Conservation (phyloP, 2,888 invertebrate genomes). For the Ormyrus thymus region DNA sequence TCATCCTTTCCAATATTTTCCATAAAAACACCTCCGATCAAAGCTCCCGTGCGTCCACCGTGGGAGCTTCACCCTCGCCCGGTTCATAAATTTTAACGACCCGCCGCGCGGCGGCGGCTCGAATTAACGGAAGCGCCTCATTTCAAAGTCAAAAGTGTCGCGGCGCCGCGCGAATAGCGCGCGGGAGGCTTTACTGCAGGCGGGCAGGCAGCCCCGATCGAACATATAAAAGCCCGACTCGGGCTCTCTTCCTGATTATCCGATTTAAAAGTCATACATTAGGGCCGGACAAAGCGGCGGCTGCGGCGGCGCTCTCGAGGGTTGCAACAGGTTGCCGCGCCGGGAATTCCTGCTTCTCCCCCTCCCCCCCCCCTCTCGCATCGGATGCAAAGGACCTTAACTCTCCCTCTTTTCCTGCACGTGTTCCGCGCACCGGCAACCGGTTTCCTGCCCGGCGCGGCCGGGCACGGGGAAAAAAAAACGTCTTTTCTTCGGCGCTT, state of each 20-base stretch:
- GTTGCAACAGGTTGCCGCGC: conserved; percentile 45
- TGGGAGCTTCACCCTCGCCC: too few species aligned
- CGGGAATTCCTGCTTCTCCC: conserved; percentile 17
- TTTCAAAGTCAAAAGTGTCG: conserved; percentile 25
- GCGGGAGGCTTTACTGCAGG: too few species aligned
- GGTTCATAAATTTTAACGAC: conserved; percentile 18
- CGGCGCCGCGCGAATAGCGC: too few species aligned
- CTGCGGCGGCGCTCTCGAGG: conserved; percentile 3
- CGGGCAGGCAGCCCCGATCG: too few species aligned
- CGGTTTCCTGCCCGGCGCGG: background rate
- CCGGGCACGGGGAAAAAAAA: background rate
- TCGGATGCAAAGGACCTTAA: conserved; percentile 6
- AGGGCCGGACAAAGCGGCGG: too few species aligned
- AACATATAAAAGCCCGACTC: conserved; percentile 14
- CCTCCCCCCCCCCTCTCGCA: background rate
- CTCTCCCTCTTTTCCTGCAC: conserved; percentile 34
- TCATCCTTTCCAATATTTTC: too few species aligned
- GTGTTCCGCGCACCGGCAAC: background rate
- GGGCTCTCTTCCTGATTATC: background rate
- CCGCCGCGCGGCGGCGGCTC: background rate
- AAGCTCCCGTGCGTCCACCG: too few species aligned
- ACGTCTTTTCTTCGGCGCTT: background rate
- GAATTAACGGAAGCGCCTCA: background rate
- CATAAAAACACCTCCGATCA: too few species aligned
- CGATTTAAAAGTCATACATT: background rate